A percentile compares a stretch with the other conserved stretches of the same genome.
These are phyloP conservation scores for Fragum fragum DNA, from an alignment of 2,888 invertebrate genomes.

Conservation along the genomic window DNA sequence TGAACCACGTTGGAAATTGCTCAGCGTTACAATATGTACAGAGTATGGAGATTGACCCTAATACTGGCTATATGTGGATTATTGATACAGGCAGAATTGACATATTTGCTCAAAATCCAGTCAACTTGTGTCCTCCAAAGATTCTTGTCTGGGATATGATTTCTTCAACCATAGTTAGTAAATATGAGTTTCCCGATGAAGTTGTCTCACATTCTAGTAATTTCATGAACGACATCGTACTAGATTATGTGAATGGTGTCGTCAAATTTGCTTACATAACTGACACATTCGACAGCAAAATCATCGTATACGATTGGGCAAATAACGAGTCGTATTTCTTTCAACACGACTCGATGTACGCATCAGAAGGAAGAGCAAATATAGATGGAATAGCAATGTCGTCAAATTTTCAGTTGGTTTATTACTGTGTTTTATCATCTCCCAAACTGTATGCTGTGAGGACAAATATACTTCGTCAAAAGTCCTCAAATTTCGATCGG, in stretches of 20 bases:
- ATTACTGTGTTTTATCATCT: conserved; percentile 56
- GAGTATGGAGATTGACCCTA: conserved; percentile 68
- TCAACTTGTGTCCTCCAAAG: conserved; percentile 63
- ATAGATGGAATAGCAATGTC: conserved; percentile 68
- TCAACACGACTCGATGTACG: conserved; percentile 52
- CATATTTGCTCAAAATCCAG: conserved; percentile 25
- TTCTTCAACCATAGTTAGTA: conserved; percentile 14
- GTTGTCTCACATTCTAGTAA: conserved; percentile 52
- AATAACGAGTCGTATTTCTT: conserved; percentile 47
- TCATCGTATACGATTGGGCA: conserved; percentile 56
- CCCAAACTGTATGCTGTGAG: conserved; percentile 55
- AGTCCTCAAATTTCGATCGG: conserved; percentile 32
- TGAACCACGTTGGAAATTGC: conserved; percentile 59
- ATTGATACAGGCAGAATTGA: conserved; percentile 67
- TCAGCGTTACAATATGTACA: conserved; percentile 63
- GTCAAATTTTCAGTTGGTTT: conserved; percentile 47
- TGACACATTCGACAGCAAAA: conserved; percentile 48
- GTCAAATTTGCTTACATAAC: conserved; percentile 59
- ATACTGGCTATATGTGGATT: conserved; percentile 69
- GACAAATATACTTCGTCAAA: conserved; percentile 42
- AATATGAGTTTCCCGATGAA: conserved; percentile 51
- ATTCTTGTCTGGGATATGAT: conserved; percentile 51
- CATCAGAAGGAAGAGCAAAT: conserved; percentile 26
- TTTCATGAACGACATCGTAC: conserved; percentile 65
- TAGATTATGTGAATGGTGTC: conserved; percentile 54